These are phyloP conservation scores for Idaea biselata DNA, from an alignment of 2,888 invertebrate species.

Conservation along the genomic window DNA sequence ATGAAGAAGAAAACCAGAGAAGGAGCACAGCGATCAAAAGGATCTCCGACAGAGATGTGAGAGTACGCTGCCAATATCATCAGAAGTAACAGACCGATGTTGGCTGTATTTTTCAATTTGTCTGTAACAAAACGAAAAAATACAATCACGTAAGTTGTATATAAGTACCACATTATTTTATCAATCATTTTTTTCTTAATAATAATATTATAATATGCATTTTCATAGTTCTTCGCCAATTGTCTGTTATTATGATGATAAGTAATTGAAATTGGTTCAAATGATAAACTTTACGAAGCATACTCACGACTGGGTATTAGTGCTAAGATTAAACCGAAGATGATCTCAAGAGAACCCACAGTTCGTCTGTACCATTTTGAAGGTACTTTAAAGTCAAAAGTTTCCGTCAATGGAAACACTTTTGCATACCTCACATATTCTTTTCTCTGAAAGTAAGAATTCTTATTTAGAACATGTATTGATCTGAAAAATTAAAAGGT, in stretches of 20 bases:
- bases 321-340: slow-evolving; percentile 91
- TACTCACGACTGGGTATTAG: slow-evolving; percentile 91
- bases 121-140: slow-evolving; percentile 82
- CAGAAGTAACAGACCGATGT: slow-evolving; percentile 89
- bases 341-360: slow-evolving; percentile 91
- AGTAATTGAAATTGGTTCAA: no score
- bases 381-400: slow-evolving; percentile 91
- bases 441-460: slow-evolving; percentile 86
- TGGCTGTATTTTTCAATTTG: slow-evolving; percentile 94
- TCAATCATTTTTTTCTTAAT: no score
- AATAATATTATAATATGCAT: no score
- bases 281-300: not conserved
- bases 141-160: not conserved
- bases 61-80: slow-evolving; percentile 96
- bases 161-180: no score
- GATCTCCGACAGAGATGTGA: slow-evolving; percentile 95
- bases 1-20: slow-evolving; percentile 95
- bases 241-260: no score
- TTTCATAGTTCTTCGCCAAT: no score
- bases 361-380: slow-evolving; percentile 95
- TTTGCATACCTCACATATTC: slow-evolving; percentile 98
- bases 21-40: slow-evolving; percentile 94
- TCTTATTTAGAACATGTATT: slow-evolving; percentile 15
- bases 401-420: slow-evolving; percentile 91
- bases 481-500: not conserved